Percentiles rank a stretch among this genome's conserved stretches.
These are phyloP conservation scores for Protodeltote pygarga DNA, from an alignment of 2,888 invertebrate species.

Conservation along the genomic window DNA sequence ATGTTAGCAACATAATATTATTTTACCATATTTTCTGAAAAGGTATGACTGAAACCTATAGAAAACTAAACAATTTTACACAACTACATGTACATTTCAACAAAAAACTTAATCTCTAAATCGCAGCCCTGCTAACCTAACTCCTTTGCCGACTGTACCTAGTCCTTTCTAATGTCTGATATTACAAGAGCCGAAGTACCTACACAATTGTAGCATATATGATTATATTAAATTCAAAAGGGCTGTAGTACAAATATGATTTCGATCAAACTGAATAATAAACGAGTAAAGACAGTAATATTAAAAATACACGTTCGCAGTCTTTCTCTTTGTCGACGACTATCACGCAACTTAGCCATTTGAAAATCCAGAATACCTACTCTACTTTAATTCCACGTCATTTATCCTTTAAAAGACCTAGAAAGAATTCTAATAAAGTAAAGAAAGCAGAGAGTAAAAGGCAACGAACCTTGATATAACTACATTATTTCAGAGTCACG, in stretches of 20 bases:
- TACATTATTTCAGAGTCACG: constrained; percentile 39
- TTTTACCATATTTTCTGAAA: no score
- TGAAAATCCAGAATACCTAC: constrained; percentile 49
- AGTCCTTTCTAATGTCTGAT: no score
- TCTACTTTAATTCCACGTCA: constrained; percentile 52
- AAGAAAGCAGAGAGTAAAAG: constrained; percentile 40
- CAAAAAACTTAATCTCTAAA: no score
- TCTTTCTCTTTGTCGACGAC: not conserved
- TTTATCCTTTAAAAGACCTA: constrained; percentile 47
- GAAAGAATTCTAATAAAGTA: constrained; percentile 56
- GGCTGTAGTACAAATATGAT: not conserved
- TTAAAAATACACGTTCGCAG: constrained; percentile 11
- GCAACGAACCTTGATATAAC: constrained; percentile 51
- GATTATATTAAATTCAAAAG: no score
- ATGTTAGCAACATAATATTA: no score
- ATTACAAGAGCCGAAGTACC: no score
- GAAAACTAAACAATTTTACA: no score
- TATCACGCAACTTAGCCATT: constrained; percentile 39
- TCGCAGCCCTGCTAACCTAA: no score
- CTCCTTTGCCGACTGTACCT: no score
- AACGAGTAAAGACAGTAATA: constrained; percentile 5
- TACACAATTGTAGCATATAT: no score
- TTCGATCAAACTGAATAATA: not conserved
- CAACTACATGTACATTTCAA: no score
- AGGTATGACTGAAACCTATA: no score